A percentile compares a stretch with the other conserved stretches of the same genome.
Conservation (phyloP, 30 jellyfish, hydroid and myxozoan genomes). For the Chrysaora quinquecirrha region DNA sequence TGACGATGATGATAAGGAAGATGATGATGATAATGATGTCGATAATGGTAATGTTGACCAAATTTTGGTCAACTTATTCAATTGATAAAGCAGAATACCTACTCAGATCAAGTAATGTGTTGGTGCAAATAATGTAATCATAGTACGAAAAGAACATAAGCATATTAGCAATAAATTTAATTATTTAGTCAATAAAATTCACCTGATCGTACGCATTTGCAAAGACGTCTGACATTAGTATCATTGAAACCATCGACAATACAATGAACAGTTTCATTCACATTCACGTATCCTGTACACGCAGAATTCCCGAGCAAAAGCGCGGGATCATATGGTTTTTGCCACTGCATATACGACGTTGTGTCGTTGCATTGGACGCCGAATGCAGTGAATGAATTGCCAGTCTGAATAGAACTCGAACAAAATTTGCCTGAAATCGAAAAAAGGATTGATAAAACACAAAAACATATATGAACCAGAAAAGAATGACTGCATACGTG, state of each 20-base stretch:
- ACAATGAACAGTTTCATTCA: constrained; percentile 35
- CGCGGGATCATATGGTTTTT: constrained; percentile 45
- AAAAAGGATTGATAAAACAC: no score
- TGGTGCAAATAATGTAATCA: no score
- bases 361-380: constrained; percentile 21
- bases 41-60: no score
- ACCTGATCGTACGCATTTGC: constrained; percentile 57
- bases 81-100: no score
- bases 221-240: constrained; percentile 32
- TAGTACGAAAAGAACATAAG: no score
- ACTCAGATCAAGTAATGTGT: no score
- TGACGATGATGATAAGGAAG: no score
- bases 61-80: no score
- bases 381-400: constrained; percentile 16
- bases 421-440: constrained; percentile 24
- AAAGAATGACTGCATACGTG: no score
- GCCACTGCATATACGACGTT: constrained; percentile 16
- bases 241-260: constrained; percentile 8
- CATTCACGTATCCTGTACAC: constrained; percentile 39
- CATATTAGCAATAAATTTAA: no score
- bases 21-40: no score
- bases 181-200: not conserved
- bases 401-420: constrained; percentile 30
- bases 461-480: no score
- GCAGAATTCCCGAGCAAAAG: not conserved